A percentile compares a stretch with the other conserved stretches of the same genome.
Evolutionary conservation across 2,113 vertebrate genomes (phyloP).

Genomic region (Rhinoptilus africanus): DNA sequence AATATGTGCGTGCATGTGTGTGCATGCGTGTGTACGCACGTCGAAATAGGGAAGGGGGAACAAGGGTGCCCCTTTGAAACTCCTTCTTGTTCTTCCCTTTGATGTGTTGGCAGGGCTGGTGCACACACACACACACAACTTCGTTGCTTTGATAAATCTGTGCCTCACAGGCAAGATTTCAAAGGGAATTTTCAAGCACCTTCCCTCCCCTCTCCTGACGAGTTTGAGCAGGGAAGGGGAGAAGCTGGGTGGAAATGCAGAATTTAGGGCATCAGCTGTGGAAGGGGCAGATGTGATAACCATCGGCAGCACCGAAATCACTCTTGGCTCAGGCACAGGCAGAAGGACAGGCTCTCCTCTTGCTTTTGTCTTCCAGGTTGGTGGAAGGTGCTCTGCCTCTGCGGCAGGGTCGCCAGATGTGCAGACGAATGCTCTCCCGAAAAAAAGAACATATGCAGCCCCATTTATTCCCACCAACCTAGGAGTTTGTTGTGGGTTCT

Average conservation of each 20-base stretch:
- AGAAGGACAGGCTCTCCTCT: background rate
- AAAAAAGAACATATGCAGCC: too few relatives aligned
- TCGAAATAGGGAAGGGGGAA: background rate
- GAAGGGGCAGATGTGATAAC: background rate
- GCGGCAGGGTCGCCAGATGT: background rate
- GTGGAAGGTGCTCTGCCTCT: background rate
- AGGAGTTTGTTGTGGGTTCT: background rate
- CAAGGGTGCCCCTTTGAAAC: conserved; percentile 28
- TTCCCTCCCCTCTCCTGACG: background rate
- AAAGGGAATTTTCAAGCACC: conserved; percentile 68
- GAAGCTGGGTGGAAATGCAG: background rate
- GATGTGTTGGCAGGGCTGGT: conserved; percentile 45
- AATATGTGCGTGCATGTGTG: background rate
- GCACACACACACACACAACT: conserved; percentile 8
- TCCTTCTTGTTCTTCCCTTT: conserved; percentile 42
- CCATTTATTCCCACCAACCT: background rate
- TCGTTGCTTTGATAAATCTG: conserved; percentile 57
- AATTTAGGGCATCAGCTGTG: background rate
- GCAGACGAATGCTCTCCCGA: background rate
- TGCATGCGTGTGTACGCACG: rapidly evolving
- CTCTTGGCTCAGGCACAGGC: background rate
- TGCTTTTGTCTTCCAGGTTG: background rate
- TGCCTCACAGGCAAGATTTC: conserved; percentile 68
- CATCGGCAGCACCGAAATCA: background rate
- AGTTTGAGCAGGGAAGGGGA: background rate